A percentile compares a stretch with the other conserved stretches of the same genome.
These are phyloP conservation scores for Pampusana beccarii DNA, from an alignment of 2,113 vertebrate genomes.

Conservation along the genomic window DNA sequence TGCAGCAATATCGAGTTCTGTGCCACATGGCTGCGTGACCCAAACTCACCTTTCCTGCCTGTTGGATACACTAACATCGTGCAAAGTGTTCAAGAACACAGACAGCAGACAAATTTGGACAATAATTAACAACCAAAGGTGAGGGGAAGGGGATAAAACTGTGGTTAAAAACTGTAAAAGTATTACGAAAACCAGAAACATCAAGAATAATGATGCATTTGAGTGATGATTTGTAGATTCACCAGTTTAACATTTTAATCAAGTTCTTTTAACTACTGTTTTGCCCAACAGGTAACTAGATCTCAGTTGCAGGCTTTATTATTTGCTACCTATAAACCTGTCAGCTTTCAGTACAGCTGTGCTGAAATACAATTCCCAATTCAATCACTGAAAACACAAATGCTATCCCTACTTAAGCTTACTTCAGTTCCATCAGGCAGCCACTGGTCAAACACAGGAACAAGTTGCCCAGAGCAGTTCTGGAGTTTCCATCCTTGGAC, in stretches of 20 bases:
- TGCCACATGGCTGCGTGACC: accelerated
- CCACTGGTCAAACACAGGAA: background rate
- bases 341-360: background rate
- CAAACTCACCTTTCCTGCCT: background rate
- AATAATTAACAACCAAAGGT: background rate
- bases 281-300: background rate
- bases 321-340: background rate
- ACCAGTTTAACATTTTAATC: background rate
- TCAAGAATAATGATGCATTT: background rate
- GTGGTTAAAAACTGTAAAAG: background rate
- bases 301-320: background rate
- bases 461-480: no score
- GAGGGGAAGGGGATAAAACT: background rate
- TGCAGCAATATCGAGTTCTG: background rate
- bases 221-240: background rate
- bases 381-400: background rate
- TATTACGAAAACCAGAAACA: background rate
- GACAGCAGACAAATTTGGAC: background rate
- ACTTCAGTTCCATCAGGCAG: background rate
- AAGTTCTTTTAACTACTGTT: background rate
- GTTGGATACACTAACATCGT: background rate
- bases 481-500: background rate
- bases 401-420: background rate
- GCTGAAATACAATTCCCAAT: background rate
- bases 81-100: background rate